Conservation (phyloP, 2,113 vertebrate genomes). For the zebrafish (Danio rerio) region DNA sequence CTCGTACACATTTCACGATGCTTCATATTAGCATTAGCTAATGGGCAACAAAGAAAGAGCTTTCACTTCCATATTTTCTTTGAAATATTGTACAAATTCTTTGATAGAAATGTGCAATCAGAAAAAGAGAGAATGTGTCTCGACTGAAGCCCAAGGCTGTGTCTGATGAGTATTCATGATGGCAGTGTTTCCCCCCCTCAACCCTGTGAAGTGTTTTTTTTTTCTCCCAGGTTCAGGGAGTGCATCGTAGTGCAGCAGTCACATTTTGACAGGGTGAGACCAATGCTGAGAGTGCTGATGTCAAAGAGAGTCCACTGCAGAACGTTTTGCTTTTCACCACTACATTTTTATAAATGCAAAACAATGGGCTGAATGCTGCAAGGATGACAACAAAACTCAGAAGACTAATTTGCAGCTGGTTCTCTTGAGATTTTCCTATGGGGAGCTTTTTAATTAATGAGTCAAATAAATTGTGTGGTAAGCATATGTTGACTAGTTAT, state of each 20-base stretch:
- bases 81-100: neutral
- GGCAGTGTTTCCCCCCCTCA: neutral
- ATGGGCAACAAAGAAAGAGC: too few relatives aligned
- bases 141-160: neutral
- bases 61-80: neutral
- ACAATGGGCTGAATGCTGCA: constrained; percentile 8
- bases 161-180: constrained; percentile 22
- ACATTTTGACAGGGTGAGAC: constrained; percentile 17
- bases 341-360: constrained; percentile 15
- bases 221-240: neutral
- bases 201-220: neutral
- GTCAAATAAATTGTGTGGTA: too few relatives aligned
- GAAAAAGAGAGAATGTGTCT: neutral
- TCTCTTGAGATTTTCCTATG: too few relatives aligned
- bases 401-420: too few relatives aligned
- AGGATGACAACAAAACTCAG: neutral
- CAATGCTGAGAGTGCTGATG: constrained; percentile 16
- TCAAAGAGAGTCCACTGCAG: neutral
- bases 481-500: too few relatives aligned
- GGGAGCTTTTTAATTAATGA: too few relatives aligned
- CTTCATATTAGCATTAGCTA: too few relatives aligned
- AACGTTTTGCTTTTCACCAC: neutral
- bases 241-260: constrained; percentile 10
- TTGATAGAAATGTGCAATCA: neutral
- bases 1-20: neutral